phyloP scores from a whole-genome alignment of 2,797 vertebrate species.

The Echiichthys vipera region DNA sequence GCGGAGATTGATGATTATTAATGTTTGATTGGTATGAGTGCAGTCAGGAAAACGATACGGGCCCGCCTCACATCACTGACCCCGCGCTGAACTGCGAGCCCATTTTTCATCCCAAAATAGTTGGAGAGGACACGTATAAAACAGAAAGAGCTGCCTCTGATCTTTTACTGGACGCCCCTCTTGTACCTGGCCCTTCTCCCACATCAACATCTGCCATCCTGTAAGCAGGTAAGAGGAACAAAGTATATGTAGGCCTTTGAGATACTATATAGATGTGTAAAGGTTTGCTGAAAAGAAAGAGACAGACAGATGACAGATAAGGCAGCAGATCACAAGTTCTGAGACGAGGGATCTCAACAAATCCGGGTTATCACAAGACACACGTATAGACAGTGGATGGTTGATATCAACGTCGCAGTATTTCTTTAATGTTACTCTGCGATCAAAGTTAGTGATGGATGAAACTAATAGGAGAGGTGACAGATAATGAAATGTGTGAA shows the following conservation, averaged over 20 bases:
- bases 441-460: slow-evolving; percentile 15
- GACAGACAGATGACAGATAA: neutral
- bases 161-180: slow-evolving; percentile 45
- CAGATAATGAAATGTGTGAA: slow-evolving; percentile 4
- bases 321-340: neutral
- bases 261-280: neutral
- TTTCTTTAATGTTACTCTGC: neutral
- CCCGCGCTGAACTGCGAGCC: slow-evolving; percentile 25
- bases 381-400: neutral
- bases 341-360: neutral
- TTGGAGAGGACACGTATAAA: slow-evolving; percentile 59
- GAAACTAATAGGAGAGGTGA: slow-evolving; percentile 9
- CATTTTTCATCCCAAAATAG: slow-evolving; percentile 67
- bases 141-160: slow-evolving; percentile 35
- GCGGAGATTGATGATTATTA: slow-evolving; percentile 58
- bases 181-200: slow-evolving; percentile 9
- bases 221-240: slow-evolving; percentile 55
- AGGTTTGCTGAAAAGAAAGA: neutral
- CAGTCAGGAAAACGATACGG: slow-evolving; percentile 44
- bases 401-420: neutral
- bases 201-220: neutral
- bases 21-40: slow-evolving; percentile 64
- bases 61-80: slow-evolving; percentile 32
- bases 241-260: too few relatives aligned
- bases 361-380: neutral